Evolutionary conservation across 2,797 vertebrate species (phyloP), one percentile per base, ranked within the genome.

Genomic region (Todus mexicanus): DNA sequence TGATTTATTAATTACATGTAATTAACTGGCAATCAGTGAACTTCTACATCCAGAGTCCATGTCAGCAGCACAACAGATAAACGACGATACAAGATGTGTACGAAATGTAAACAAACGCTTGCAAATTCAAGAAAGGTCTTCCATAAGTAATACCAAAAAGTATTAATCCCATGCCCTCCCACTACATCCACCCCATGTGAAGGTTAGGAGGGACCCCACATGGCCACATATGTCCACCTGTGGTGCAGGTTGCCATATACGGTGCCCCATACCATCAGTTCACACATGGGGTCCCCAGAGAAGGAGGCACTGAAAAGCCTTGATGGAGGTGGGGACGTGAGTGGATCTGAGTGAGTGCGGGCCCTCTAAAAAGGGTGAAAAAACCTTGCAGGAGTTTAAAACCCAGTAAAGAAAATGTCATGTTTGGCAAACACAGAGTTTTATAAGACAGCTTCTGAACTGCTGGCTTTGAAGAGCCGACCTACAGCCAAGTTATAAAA

Each of bases 1-100:
- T 89, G 92, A 89, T 81, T 89, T 78, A 75, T 86, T 93, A 91
- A 91, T 18, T 7, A 27, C 12, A 5, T 4, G 27, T 69, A 91
- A 96, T 92, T 94, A 95, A 81, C 79, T 38, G 43, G 65, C 72
- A 93, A 47, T 91, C 84, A 66, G 84, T 43, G 59, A 92, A 65
- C 80, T 61, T 65, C 48, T 40, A 81, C 47, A 81, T 70, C 43
- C 54, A 51, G 59, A 59, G 59, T 51, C 65, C 59, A 1, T 19
- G 35, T 17, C 27, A 47, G 57, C 65, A 59, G 23, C 22, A 5
- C n/a, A 79, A 65, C 31, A 87, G 60, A 35, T 5, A 63, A 92
- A 82, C 23, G 69, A 57, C 50, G 35, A 9, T 2, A 70, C 2
- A 0, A 89, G 53, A 25, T 19, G 26, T 15, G 51, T 76, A 18